phyloP scores from a whole-genome alignment of 2,888 invertebrate genomes.

The Entomobrya proxima region DNA sequence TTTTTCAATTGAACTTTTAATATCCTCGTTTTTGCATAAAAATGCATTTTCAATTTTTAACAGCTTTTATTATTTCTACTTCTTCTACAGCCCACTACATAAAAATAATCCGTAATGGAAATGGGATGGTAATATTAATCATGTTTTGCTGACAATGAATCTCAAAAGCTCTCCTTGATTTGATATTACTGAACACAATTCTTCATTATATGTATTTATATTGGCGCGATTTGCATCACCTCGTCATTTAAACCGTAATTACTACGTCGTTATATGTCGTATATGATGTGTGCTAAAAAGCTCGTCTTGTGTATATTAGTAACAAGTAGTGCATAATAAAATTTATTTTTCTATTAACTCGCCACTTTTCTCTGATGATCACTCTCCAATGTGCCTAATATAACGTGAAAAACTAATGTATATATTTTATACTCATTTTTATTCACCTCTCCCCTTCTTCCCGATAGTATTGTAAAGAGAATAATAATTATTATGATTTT shows the following conservation, averaged over 20 bases:
- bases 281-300: constrained; percentile 41
- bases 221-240: constrained; percentile 58
- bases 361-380: constrained; percentile 22
- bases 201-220: background rate
- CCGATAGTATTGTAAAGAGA: constrained; percentile 5
- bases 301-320: background rate
- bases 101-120: constrained; percentile 1
- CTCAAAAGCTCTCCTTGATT: constrained; percentile 3
- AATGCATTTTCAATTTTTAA: constrained; percentile 5
- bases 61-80: constrained; percentile 22
- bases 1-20: constrained; percentile 15
- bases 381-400: background rate
- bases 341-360: constrained; percentile 54
- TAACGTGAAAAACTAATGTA: background rate
- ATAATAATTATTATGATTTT: constrained; percentile 21
- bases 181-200: background rate
- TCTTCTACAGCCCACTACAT: background rate
- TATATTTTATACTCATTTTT: background rate
- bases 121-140: constrained; percentile 13
- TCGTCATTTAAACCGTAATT: constrained; percentile 51
- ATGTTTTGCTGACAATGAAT: constrained; percentile 15
- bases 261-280: constrained; percentile 45
- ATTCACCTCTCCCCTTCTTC: background rate
- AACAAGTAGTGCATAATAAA: constrained; percentile 41
- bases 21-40: background rate